phyloP scores from a whole-genome alignment of 2,113 vertebrate genomes.

The Micromys minutus region DNA sequence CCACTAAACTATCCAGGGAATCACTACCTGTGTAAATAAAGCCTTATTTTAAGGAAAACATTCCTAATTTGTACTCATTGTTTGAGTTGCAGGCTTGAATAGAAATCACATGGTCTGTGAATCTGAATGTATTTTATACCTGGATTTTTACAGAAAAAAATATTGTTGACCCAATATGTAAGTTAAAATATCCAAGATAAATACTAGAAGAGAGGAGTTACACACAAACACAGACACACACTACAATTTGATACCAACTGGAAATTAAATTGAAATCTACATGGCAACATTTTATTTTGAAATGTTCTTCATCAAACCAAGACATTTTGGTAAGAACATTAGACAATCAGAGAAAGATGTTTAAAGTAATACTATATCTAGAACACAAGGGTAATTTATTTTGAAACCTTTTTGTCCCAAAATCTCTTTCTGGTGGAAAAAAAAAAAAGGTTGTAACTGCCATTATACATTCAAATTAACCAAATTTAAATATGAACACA shows the following conservation, averaged over 20 bases:
- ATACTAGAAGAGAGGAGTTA: neutral
- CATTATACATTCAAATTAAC: slow-evolving; percentile 49
- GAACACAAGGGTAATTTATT: slow-evolving; percentile 18
- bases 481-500: slow-evolving; percentile 58
- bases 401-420: slow-evolving; percentile 1
- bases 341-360: neutral
- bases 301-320: neutral
- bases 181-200: neutral
- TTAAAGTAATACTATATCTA: slow-evolving; percentile 24
- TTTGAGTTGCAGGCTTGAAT: neutral
- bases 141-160: neutral
- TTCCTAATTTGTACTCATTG: neutral
- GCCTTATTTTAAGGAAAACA: neutral
- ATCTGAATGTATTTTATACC: neutral
- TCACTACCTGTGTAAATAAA: neutral
- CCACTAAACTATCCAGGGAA: neutral
- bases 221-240: no score
- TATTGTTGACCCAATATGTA: neutral
- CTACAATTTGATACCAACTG: neutral
- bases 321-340: neutral
- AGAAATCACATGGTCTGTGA: neutral
- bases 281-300: neutral
- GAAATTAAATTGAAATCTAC: neutral
- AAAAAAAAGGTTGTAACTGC: neutral
- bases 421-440: neutral